Percentiles rank a stretch among this genome's conserved stretches.
phyloP scores from a whole-genome alignment of 2,113 vertebrate genomes.

The Hippocampus comes region DNA sequence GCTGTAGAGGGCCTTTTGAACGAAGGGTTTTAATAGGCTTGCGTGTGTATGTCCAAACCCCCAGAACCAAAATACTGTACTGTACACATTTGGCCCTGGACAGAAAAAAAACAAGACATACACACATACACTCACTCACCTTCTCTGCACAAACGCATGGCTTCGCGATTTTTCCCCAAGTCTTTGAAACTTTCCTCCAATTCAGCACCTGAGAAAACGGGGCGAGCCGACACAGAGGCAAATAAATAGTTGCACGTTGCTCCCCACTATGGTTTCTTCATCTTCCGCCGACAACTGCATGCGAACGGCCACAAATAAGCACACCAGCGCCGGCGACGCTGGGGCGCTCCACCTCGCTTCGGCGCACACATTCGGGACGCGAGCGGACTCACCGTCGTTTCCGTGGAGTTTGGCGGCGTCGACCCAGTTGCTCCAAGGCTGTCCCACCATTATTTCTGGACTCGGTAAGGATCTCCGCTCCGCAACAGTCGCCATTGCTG shows the following conservation, averaged over 20 bases:
- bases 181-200: conserved; percentile 98
- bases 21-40: conserved; percentile 41
- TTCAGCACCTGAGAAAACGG: conserved; percentile 79
- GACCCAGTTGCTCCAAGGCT: conserved; percentile 94
- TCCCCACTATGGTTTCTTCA: conserved; percentile 70
- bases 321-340: conserved; percentile 54
- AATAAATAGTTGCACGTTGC: conserved; percentile 77
- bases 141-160: conserved; percentile 97
- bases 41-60: conserved; percentile 37
- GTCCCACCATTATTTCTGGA: conserved; percentile 92
- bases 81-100: conserved; percentile 65
- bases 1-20: conserved; percentile 23
- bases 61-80: conserved; percentile 60
- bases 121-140: conserved; percentile 87
- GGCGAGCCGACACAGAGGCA: conserved; percentile 60
- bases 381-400: conserved; percentile 85
- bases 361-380: conserved; percentile 45
- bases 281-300: conserved; percentile 72
- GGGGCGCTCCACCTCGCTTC: conserved; percentile 55
- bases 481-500: conserved; percentile 91
- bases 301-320: conserved; percentile 64
- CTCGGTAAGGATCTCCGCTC: conserved; percentile 93
- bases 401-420: conserved; percentile 91
- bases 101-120: conserved; percentile 24
- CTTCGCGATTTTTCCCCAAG: conserved; percentile 93